Percentiles rank a stretch among this genome's conserved stretches.
Conservation (phyloP, 2,113 vertebrate genomes). For the Microtus oregoni region DNA sequence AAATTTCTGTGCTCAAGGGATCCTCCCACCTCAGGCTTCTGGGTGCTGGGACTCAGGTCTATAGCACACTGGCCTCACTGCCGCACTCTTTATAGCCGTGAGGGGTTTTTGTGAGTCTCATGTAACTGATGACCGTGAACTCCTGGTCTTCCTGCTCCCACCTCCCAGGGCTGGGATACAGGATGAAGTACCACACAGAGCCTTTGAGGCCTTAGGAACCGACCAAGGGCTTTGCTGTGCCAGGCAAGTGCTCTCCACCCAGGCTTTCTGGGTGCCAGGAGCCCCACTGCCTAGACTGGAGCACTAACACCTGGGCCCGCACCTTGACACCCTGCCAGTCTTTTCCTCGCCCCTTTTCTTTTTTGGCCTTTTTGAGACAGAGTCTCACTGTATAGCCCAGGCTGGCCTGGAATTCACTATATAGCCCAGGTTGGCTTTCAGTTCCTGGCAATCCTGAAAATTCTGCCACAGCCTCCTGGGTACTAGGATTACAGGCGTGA, state of each 20-base stretch:
- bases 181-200: too few relatives aligned
- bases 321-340: not conserved
- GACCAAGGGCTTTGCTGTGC: not conserved
- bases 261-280: not conserved
- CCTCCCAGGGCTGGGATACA: not conserved
- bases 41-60: not conserved
- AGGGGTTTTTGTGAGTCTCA: not conserved
- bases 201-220: not conserved
- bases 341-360: too few relatives aligned
- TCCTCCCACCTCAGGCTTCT: not conserved
- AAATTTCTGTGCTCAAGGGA: not conserved
- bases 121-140: not conserved
- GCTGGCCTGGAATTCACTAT: not conserved
- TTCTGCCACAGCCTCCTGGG: not conserved
- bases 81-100: not conserved
- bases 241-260: not conserved
- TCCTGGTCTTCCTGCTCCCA: not conserved
- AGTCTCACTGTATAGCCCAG: too few relatives aligned
- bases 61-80: not conserved
- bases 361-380: not conserved
- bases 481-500: not conserved
- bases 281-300: not conserved
- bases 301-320: not conserved
- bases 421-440: not conserved
- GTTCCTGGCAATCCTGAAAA: not conserved